Base-by-base conservation (phyloP, 2,113 vertebrate species). In the Forbesichthys papilliferus region DNA sequence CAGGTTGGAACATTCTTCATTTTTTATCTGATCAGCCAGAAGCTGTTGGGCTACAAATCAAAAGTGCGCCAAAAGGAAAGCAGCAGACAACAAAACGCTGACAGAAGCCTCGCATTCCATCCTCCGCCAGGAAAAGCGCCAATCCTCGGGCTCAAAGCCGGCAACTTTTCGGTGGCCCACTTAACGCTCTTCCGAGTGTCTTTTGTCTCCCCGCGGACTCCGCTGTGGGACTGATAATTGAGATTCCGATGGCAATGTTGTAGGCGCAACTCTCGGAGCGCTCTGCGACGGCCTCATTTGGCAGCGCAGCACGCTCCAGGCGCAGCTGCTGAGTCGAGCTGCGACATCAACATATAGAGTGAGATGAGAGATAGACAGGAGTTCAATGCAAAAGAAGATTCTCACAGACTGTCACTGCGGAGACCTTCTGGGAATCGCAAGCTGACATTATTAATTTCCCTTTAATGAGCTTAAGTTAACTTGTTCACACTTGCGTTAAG, bases 1-100 rank as follows among this genome's bases (percentile, higher is more conserved):
- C 92, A 94, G 90, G 91, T 92, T 90, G 85, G 75, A 93, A 91
- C 92, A 91, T 92, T 92, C 92, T 93, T 92, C 89, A 90, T 93
- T 92, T 89, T 90, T 93, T 92, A 93, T 94, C 93, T 93, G 92
- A 94, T 94, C 89, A 92, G 90, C 91, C 87, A 72, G 81, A 61
- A 93, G 93, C 91, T 87, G 69, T 90, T 91, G 88, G 90, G 92
- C 89, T 85, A 89, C 80, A 89, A 88, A 89, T 92, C 87, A 88
- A 87, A 90, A 78, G 85, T 84, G 80, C 74, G 80, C 84, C 78
- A 76, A 72, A 81, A 82, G 79, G 67, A 79, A 73, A 83, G 73
- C 56, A 71, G 80, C 79, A 80, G 71, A 80, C 86, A 87, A 89
- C 87, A 86, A 72, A 82, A 84, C 80, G 55, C 69, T 79, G 80